phyloP scores from a whole-genome alignment of 2,113 vertebrate species.

The Echinops telfairi region DNA sequence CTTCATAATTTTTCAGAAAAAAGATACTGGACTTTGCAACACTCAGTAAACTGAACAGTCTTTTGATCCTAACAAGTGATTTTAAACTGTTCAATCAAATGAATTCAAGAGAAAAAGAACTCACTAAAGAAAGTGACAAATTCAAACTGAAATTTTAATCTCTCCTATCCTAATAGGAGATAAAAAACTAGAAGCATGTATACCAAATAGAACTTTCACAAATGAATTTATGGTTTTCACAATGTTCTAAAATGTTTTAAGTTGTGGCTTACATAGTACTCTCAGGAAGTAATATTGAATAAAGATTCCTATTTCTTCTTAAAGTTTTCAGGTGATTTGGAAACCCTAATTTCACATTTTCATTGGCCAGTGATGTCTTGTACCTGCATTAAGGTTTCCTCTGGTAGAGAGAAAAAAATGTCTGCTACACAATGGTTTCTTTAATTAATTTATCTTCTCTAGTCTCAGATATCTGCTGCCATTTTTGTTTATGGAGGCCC shows the following conservation, averaged over 20 bases:
- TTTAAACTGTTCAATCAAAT: not conserved
- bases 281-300: not conserved
- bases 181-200: not conserved
- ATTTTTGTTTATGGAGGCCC: not conserved
- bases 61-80: not conserved
- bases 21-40: not conserved
- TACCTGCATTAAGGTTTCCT: not conserved
- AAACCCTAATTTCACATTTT: not conserved
- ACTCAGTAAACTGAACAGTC: not conserved
- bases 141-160: not conserved
- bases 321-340: not conserved
- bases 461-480: not conserved
- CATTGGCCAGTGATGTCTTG: not conserved
- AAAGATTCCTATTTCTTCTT: not conserved
- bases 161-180: not conserved
- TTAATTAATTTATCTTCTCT: not conserved
- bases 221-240: not conserved
- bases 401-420: not conserved
- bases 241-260: not conserved
- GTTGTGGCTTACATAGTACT: not conserved
- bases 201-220: not conserved
- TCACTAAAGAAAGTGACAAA: not conserved
- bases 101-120: not conserved
- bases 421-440: not conserved
- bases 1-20: not conserved